These are phyloP conservation scores for Agapornis canus DNA, from an alignment of 2,797 vertebrate genomes.

Conservation along the genomic window DNA sequence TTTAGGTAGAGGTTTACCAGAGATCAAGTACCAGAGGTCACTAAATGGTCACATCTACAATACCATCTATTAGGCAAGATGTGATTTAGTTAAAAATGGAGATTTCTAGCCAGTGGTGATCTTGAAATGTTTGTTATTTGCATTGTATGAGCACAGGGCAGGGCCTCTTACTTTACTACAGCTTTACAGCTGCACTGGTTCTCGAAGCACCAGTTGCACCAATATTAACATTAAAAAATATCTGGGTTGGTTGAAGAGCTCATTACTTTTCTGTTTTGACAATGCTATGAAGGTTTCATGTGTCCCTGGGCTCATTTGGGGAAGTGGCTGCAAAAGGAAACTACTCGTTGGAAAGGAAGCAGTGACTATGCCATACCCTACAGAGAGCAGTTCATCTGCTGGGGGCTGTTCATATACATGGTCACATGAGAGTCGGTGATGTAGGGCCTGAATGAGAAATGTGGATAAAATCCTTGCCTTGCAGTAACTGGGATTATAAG, in stretches of 20 bases:
- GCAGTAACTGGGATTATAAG: not conserved
- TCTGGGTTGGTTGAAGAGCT: not conserved
- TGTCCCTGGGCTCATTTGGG: not conserved
- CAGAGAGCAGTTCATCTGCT: not conserved
- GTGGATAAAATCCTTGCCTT: not conserved
- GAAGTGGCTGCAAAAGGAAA: not conserved
- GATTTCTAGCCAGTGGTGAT: not conserved
- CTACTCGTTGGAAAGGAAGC: not conserved
- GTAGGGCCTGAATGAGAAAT: not conserved
- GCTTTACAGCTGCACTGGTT: not conserved
- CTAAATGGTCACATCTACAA: not conserved
- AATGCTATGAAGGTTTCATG: not conserved
- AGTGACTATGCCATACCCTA: not conserved
- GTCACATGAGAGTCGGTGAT: not conserved
- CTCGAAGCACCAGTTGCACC: fast-evolving
- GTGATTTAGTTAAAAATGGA: not conserved
- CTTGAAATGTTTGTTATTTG: not conserved
- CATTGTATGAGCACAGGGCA: not conserved
- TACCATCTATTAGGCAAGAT: not conserved
- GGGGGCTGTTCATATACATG: not conserved
- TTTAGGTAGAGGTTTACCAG: not conserved
- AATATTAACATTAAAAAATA: not conserved
- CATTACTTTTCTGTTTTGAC: not conserved
- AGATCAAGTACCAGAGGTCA: not conserved
- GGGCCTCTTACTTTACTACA: not conserved